Evolutionary conservation across 2,888 invertebrate genomes (phyloP), one percentile per base, ranked within the genome.

Genomic region (Cepaea hortensis): DNA sequence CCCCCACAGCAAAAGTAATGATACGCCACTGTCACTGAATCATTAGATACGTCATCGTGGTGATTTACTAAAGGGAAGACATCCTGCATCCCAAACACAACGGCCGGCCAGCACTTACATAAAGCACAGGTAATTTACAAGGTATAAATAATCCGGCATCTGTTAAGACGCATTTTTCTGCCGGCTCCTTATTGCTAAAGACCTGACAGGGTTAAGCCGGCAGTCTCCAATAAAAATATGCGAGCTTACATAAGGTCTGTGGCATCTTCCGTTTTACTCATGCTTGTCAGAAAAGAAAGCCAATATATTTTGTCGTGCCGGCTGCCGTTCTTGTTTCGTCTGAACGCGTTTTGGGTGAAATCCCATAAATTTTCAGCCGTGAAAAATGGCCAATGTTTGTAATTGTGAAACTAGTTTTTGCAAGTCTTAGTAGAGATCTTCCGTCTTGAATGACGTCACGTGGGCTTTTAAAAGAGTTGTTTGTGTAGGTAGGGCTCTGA

Each of bases 121-220:
- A 9, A 72, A 5, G 55, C 20, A 76, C 76, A 50, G 76, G 50
- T 76, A 76, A 76, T 50, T 18, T 20, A 55, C 18, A 20, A 9
- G 20, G 46, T 13, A 76, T 75, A 48, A n/a, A 55, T 76, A 50
- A 76, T 20, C n/a, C 76, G 5, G 0, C 76, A 76, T 76, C 50
- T 55, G 76, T 76, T 73, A 73, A 20, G 55, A 61, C 73, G 23
- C 62, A 72, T 83, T 61, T 73, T 3, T 83, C 46, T 73, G 18
- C 62, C 20, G 48, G 73, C 61, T 23, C 61, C 55, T 35, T 18
- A 4, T 72, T 84, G 76, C n/a, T 23, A 62, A 65, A 76, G 62
- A 65, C 62, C 62, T 76, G 72, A 77, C 65, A 72, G 76, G 84
- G 62, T 75, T 84, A 77, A 76, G 77, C 62, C n/a, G 20, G 50